Percentiles rank a stretch among this genome's conserved stretches.
These are phyloP conservation scores for Laticauda laticaudata DNA, from an alignment of 2,113 vertebrate genomes.

Conservation along the genomic window DNA sequence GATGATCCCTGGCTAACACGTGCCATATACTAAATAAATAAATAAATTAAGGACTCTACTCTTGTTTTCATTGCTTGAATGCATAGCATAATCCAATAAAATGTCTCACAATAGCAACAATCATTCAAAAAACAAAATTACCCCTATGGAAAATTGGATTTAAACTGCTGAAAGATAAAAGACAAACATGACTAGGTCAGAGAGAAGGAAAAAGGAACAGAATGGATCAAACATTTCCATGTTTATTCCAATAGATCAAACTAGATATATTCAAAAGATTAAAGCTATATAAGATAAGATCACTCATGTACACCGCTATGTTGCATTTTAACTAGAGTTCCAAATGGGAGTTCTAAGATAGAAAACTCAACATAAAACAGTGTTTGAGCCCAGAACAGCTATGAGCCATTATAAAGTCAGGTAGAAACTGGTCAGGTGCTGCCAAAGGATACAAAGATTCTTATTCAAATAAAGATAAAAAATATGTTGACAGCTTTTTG, in stretches of 20 bases:
- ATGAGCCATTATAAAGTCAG: conserved; percentile 29
- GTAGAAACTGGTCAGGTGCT: background rate
- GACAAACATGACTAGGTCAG: background rate
- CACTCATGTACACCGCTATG: background rate
- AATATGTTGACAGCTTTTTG: background rate
- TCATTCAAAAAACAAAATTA: conserved; percentile 10
- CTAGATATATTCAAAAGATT: background rate
- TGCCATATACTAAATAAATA: too few relatives aligned
- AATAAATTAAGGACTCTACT: too few relatives aligned
- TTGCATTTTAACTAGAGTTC: conserved; percentile 13
- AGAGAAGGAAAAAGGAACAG: background rate
- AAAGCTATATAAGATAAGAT: background rate
- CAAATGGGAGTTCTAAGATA: background rate
- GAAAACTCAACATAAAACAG: background rate
- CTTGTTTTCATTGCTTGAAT: background rate
- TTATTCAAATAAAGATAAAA: background rate
- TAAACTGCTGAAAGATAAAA: accelerated
- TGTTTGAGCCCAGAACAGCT: background rate
- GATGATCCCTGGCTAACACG: too few relatives aligned
- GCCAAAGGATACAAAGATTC: background rate
- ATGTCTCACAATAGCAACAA: background rate
- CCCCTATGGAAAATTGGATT: conserved; percentile 9
- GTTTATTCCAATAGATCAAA: background rate
- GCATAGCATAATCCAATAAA: background rate
- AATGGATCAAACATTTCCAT: background rate